Percentiles rank a stretch among this genome's conserved stretches.
phyloP scores from a whole-genome alignment of 1,140 invertebrate genomes.

The Vanessa atalanta region DNA sequence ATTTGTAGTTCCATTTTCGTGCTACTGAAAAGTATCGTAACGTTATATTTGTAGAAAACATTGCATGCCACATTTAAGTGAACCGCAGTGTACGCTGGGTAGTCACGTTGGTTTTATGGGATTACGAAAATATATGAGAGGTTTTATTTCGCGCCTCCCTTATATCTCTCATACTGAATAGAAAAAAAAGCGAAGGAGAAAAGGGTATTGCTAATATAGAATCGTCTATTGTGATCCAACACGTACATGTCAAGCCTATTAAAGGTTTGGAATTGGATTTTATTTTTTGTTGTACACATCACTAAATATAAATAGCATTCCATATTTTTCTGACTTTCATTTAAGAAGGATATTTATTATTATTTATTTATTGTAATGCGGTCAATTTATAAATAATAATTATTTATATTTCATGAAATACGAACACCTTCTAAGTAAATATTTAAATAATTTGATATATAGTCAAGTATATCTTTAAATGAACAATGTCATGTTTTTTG shows the following conservation, averaged over 20 bases:
- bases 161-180: conserved; percentile 17
- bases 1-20: not conserved
- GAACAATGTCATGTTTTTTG: too few relatives aligned
- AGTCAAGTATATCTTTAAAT: too few relatives aligned
- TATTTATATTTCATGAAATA: too few relatives aligned
- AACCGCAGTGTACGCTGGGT: conserved; percentile 22
- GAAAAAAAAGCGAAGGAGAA: conserved; percentile 9
- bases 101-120: conserved; percentile 32
- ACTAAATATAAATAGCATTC: not conserved
- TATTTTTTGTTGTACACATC: not conserved
- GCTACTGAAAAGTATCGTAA: conserved; percentile 5
- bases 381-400: too few relatives aligned
- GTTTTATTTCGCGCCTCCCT: conserved; percentile 26
- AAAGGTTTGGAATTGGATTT: not conserved
- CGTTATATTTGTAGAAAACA: conserved; percentile 18
- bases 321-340: not conserved
- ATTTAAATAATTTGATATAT: too few relatives aligned
- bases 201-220: conserved; percentile 25
- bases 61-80: conserved; percentile 27
- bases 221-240: conserved; percentile 22
- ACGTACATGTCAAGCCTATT: conserved; percentile 19
- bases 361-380: too few relatives aligned
- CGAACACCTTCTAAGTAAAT: too few relatives aligned
- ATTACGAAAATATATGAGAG: conserved; percentile 30
- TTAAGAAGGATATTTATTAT: not conserved